Base-by-base conservation (phyloP, 2,888 invertebrate species). In the Eudemis profundana region DNA sequence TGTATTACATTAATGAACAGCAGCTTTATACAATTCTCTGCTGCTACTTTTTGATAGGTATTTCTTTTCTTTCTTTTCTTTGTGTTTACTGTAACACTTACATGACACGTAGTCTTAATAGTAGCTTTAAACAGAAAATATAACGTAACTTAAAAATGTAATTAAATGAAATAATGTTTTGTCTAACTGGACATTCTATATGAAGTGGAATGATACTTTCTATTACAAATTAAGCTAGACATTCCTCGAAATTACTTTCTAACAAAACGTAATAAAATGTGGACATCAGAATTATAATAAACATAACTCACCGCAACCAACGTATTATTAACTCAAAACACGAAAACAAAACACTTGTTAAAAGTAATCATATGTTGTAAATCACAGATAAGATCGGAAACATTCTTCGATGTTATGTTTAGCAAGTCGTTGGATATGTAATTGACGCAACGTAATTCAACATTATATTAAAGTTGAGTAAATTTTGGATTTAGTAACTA, bases 311-410 rank as follows among this genome's bases (percentile, higher is more conserved):
- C 0, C 27, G 3, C 21, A 15, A n/a, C 23, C 4, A 29, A 50
- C 5, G 10, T 49, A 10, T 4, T 38, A 54, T 47, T 47, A 61
- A 14, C 27, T 7, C 42, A 4, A 15, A 4, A n/a, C n/a, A n/a
- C n/a, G n/a, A 40, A 42, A 15, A 44, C 42, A 29, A 56, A 56
- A 56, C 29, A 56, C 23, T 56, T 56, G 29, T 56, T 42, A 56
- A n/a, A 21, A 12, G 38, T 49, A 63, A 63, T 56, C 29, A 19
- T 62, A 51, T 33, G 62, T 62, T 56, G 62, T 47, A 29, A 56
- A 56, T 56, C 54, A 40, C 4, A 15, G 54, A 56, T 63, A 21
- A 5, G n/a, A 63, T 63, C 47, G 5, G 12, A 4, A 40, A 38
- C 40, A 29, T 19, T 29, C 15, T 38, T 14, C 7, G 14, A 33